phyloP scores from a whole-genome alignment of 1,140 invertebrate genomes.

The Pseudachorutes palmiensis region DNA sequence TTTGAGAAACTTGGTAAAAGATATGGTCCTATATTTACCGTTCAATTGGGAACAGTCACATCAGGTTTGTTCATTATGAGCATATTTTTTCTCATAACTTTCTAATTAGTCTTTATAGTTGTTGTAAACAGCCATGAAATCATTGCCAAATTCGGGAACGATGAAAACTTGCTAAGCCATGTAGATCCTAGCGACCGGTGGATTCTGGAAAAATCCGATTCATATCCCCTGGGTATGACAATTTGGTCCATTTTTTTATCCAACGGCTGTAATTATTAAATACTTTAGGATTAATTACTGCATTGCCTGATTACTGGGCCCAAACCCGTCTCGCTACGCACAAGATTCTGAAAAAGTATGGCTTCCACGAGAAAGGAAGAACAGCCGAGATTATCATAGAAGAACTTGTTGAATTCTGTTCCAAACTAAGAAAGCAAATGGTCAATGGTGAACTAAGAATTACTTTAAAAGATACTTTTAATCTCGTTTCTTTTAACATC shows the following conservation, averaged over 20 bases:
- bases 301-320: neutral
- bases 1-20: neutral
- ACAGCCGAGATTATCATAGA: neutral
- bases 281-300: neutral
- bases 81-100: neutral
- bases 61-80: neutral
- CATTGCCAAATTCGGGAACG: neutral
- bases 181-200: neutral
- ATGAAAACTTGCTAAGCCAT: neutral
- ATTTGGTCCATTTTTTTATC: neutral
- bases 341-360: neutral
- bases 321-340: neutral
- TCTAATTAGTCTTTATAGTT: neutral
- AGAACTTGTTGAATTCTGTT: neutral
- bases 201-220: neutral
- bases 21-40: neutral
- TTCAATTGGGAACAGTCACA: neutral
- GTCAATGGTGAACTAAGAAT: neutral
- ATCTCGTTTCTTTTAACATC: neutral
- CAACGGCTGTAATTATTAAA: neutral
- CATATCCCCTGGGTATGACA: neutral
- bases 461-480: neutral
- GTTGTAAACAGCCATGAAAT: neutral
- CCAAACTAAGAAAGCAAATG: neutral
- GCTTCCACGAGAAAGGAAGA: neutral